A percentile compares a stretch with the other conserved stretches of the same genome.
Conservation (phyloP, 2,888 invertebrate species). For the Erebia aethiops region DNA sequence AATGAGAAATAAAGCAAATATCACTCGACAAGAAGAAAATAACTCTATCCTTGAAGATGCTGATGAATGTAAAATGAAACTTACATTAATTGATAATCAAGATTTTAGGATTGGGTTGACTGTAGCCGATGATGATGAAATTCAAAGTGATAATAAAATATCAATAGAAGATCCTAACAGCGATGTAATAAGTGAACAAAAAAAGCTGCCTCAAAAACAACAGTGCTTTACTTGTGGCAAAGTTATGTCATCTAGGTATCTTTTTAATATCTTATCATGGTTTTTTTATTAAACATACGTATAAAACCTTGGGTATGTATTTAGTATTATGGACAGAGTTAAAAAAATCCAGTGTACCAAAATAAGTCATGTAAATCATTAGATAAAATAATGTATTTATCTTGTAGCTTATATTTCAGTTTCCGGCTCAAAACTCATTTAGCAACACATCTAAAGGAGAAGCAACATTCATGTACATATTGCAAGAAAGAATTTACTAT, state of each 20-base stretch:
- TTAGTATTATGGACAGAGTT: too few species aligned
- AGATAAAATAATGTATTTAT: not conserved
- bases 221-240: slow-evolving; percentile 80
- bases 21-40: slow-evolving; percentile 18
- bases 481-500: slow-evolving; percentile 72
- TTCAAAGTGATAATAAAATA: slow-evolving; percentile 45
- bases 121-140: slow-evolving; percentile 22
- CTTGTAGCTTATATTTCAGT: slow-evolving; percentile 50
- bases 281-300: too few species aligned
- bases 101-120: not conserved
- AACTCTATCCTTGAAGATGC: slow-evolving; percentile 41
- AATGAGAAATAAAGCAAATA: slow-evolving; percentile 48
- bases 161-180: not conserved
- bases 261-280: not conserved
- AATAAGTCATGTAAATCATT: too few species aligned
- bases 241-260: slow-evolving; percentile 76
- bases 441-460: slow-evolving; percentile 66
- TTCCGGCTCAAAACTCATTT: slow-evolving; percentile 75
- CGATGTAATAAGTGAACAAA: not conserved
- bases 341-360: too few species aligned
- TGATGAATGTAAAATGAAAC: slow-evolving; percentile 32
- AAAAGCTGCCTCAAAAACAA: slow-evolving; percentile 30
- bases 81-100: not conserved
- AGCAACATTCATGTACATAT: slow-evolving; percentile 66
- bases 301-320: too few species aligned